Evolutionary conservation across 2,797 vertebrate genomes (phyloP).

Genomic region (Arctocebus calabarensis): DNA sequence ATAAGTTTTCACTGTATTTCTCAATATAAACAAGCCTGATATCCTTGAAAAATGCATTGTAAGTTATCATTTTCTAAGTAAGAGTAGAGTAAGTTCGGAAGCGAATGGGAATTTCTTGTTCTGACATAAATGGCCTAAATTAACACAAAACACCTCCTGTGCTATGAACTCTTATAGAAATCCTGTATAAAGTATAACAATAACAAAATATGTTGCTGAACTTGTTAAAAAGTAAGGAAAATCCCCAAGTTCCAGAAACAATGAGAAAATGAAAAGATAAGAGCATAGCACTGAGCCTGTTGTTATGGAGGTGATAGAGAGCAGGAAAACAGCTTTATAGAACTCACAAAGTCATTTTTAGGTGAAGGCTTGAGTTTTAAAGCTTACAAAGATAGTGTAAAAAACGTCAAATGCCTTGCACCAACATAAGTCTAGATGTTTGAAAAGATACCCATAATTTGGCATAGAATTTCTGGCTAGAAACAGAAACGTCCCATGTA

Average conservation of each 20-base stretch:
- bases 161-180: conserved; percentile 36
- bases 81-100: conserved; percentile 19
- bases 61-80: conserved; percentile 25
- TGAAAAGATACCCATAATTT: not conserved
- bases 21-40: conserved; percentile 17
- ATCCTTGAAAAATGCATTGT: not conserved
- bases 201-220: conserved; percentile 28
- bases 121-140: conserved; percentile 13
- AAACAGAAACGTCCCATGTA: not conserved
- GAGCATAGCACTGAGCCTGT: not conserved
- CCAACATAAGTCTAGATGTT: not conserved
- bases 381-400: conserved; percentile 15
- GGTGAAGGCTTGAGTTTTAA: conserved; percentile 45
- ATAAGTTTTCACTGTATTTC: conserved; percentile 1
- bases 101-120: not conserved
- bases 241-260: not conserved
- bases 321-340: not conserved
- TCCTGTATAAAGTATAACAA: conserved; percentile 18
- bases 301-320: not conserved
- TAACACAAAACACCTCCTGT: conserved; percentile 30
- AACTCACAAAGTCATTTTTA: conserved; percentile 51
- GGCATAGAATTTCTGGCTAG: not conserved
- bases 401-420: not conserved
- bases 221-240: conserved; percentile 54
- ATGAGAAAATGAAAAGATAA: conserved; percentile 46